phyloP scores from a whole-genome alignment of 2,797 vertebrate genomes.

The Fundulus diaphanus region DNA sequence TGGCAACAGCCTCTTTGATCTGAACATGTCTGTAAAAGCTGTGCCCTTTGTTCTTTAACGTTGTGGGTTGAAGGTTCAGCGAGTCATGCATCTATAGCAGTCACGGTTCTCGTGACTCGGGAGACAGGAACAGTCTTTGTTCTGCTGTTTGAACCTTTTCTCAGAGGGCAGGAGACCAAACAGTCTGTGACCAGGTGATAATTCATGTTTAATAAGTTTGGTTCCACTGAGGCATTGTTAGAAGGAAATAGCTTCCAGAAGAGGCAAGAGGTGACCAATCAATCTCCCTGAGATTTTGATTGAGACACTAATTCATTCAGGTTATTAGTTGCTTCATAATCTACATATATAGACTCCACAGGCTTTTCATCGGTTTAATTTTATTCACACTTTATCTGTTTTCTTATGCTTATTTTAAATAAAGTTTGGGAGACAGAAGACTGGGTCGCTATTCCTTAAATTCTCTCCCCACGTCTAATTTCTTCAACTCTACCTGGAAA shows the following conservation, averaged over 20 bases:
- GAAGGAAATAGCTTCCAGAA: not conserved
- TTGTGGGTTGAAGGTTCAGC: not conserved
- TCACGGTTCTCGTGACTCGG: not conserved
- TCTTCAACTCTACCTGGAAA: not conserved
- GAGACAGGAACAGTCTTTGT: not conserved
- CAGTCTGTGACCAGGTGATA: constrained; percentile 1
- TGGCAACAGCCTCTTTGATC: not conserved
- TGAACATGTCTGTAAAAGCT: not conserved
- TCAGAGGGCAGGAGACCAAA: not conserved
- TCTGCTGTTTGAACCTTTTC: not conserved
- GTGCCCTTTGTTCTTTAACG: not conserved
- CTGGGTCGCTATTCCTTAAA: no score
- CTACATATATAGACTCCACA: not conserved
- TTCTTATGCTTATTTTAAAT: not conserved
- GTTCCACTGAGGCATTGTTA: not conserved
- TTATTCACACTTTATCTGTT: not conserved
- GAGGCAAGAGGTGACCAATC: not conserved
- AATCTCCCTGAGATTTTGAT: not conserved
- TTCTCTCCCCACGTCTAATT: not conserved
- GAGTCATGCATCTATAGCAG: not conserved
- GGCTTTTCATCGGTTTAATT: not conserved
- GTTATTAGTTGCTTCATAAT: not conserved
- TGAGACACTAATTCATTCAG: not conserved
- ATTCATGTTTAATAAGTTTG: constrained; percentile 1
- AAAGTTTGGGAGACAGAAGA: not conserved